Percentiles rank a stretch among this genome's conserved stretches.
These are phyloP conservation scores for Esperia sulphurella DNA, from an alignment of 2,888 invertebrate species.

Conservation along the genomic window DNA sequence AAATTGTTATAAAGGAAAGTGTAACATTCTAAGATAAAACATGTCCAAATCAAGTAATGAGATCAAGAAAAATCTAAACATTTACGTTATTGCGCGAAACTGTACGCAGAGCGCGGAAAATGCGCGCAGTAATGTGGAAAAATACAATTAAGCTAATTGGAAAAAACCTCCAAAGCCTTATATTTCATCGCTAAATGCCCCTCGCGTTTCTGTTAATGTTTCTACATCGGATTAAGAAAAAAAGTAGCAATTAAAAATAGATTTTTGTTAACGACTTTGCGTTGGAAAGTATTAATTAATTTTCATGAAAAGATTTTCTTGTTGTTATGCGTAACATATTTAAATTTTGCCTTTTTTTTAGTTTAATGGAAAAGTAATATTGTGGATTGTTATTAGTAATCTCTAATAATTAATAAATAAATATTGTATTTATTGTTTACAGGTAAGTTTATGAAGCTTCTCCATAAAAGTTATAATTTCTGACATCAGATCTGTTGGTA, in stretches of 20 bases:
- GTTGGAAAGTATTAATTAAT: too few relatives aligned
- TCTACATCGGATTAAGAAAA: conserved; percentile 35
- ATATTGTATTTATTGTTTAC: too few relatives aligned
- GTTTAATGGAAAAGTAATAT: too few relatives aligned
- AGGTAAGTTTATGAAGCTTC: too few relatives aligned
- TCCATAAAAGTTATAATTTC: too few relatives aligned
- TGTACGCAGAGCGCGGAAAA: conserved; percentile 19
- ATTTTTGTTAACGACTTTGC: conserved; percentile 32
- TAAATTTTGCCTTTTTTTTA: too few relatives aligned
- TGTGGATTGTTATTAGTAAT: too few relatives aligned
- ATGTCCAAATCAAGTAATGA: not conserved
- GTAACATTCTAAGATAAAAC: not conserved
- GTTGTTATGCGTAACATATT: too few relatives aligned
- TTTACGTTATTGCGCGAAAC: conserved; percentile 12
- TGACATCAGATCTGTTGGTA: too few relatives aligned
- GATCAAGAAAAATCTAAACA: not conserved
- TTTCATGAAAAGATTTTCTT: too few relatives aligned
- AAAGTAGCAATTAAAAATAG: conserved; percentile 56
- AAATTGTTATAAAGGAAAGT: too few relatives aligned
- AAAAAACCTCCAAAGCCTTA: conserved; percentile 45
- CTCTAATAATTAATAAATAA: too few relatives aligned
- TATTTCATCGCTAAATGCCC: conserved; percentile 39
- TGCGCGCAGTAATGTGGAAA: conserved; percentile 27
- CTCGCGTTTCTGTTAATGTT: conserved; percentile 40
- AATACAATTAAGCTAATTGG: conserved; percentile 66